These are phyloP conservation scores for Nemopilema nomurai DNA, from an alignment of 30 jellyfish, hydroid and myxozoan species.

Conservation along the genomic window DNA sequence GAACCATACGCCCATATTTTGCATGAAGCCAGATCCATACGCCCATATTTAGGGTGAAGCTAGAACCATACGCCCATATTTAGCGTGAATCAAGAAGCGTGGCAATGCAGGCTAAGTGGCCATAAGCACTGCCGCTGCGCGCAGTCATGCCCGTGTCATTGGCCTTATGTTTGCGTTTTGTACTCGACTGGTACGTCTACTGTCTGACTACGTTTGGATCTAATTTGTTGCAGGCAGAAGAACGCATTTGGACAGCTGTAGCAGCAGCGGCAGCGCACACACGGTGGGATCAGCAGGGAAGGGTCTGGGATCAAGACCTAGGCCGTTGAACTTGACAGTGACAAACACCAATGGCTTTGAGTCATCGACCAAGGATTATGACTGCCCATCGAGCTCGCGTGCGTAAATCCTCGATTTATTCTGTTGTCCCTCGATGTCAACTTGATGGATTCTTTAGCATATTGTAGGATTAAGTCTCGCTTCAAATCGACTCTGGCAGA, in stretches of 20 bases:
- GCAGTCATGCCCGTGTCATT: too few species aligned
- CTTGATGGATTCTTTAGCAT: neutral
- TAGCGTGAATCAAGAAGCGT: too few species aligned
- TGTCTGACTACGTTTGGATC: too few species aligned
- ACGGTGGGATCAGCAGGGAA: conserved; percentile 30
- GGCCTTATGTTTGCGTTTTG: too few species aligned
- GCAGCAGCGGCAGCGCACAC: conserved; percentile 77
- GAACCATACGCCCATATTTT: too few species aligned
- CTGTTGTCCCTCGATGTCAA: neutral
- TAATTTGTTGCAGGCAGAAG: conserved; percentile 60
- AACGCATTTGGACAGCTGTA: conserved; percentile 76
- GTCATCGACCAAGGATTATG: conserved; percentile 63
- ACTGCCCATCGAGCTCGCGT: conserved; percentile 69
- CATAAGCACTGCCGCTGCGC: too few species aligned
- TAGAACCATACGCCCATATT: too few species aligned
- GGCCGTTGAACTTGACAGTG: conserved; percentile 69
- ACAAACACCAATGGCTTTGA: conserved; percentile 72
- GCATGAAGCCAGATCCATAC: too few species aligned
- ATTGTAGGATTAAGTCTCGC: neutral
- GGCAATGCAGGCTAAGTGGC: too few species aligned
- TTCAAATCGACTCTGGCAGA: too few species aligned
- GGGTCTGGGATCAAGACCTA: conserved; percentile 48
- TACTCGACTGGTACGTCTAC: too few species aligned
- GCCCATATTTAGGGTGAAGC: too few species aligned
- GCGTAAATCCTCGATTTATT: neutral